Evolutionary conservation across 2,888 invertebrate species (phyloP).

Genomic region (Idaea straminata): DNA sequence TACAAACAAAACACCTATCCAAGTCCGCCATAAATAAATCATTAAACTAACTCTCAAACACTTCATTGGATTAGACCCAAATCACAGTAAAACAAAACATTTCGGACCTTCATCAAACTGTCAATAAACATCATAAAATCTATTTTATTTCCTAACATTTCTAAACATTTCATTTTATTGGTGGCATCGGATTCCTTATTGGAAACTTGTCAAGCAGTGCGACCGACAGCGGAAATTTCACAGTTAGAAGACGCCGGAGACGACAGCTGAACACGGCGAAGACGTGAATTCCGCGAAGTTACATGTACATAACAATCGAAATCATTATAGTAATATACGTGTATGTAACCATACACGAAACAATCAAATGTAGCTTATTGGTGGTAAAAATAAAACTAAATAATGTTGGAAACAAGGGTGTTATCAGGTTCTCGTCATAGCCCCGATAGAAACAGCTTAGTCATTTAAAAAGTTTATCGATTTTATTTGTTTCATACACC

Average conservation of each 20-base stretch:
- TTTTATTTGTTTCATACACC: too few relatives aligned
- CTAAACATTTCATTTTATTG: constrained; percentile 31
- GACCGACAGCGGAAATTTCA: constrained; percentile 50
- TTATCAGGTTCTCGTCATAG: too few relatives aligned
- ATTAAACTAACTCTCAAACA: neutral
- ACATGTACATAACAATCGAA: constrained; percentile 6
- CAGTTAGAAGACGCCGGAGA: constrained; percentile 33
- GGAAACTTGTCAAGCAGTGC: constrained; percentile 47
- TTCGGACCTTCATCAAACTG: constrained; percentile 19
- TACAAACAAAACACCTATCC: neutral
- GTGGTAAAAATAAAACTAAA: too few relatives aligned
- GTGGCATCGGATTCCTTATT: constrained; percentile 36
- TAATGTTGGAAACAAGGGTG: too few relatives aligned
- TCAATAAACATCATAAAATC: constrained; percentile 12
- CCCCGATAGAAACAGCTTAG: too few relatives aligned
- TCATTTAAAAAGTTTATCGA: too few relatives aligned
- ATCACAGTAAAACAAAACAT: constrained; percentile 17
- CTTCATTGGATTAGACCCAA: neutral
- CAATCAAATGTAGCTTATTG: too few relatives aligned
- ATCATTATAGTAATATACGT: constrained; percentile 9
- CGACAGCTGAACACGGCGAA: neutral
- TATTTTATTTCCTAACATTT: constrained; percentile 9
- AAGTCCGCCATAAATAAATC: neutral
- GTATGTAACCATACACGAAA: too few relatives aligned
- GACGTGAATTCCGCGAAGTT: neutral